Percentiles rank a stretch among this genome's conserved stretches.
Evolutionary conservation across 2,888 invertebrate genomes (phyloP).

Genomic region (Agriopis marginaria): DNA sequence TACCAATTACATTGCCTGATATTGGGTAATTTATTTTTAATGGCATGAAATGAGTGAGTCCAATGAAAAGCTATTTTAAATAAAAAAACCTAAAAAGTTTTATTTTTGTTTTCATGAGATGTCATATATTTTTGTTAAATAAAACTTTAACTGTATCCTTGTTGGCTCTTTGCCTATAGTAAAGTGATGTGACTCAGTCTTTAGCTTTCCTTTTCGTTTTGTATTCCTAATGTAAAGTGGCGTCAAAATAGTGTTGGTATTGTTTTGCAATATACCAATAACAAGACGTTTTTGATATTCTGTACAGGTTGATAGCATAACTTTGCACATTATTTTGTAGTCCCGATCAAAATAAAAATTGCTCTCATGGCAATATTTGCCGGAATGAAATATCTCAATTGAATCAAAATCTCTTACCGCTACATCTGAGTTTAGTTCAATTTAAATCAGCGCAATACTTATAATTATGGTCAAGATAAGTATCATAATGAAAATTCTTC

Average conservation of each 20-base stretch:
- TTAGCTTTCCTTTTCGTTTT: slow-evolving; percentile 65
- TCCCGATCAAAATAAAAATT: not conserved
- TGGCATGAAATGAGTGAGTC: no score
- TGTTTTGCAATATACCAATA: slow-evolving; percentile 25
- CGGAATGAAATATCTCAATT: not conserved
- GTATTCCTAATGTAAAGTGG: slow-evolving; percentile 53
- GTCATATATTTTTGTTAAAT: not conserved
- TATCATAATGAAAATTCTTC: no score
- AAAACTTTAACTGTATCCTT: not conserved
- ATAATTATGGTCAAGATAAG: no score
- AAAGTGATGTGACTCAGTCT: slow-evolving; percentile 52
- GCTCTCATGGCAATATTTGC: not conserved
- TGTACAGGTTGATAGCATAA: slow-evolving; percentile 7
- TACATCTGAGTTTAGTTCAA: not conserved
- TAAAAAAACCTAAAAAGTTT: no score
- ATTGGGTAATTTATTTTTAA: no score
- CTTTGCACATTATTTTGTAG: slow-evolving; percentile 2
- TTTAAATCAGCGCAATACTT: no score
- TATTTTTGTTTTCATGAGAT: no score
- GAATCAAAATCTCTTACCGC: not conserved
- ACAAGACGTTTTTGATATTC: slow-evolving; percentile 17
- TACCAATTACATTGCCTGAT: no score
- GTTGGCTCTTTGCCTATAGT: slow-evolving; percentile 34
- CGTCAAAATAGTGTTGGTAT: slow-evolving; percentile 40
- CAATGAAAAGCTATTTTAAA: no score